Conservation (phyloP, 2,113 vertebrate species). For the Loxodonta africana region DNA sequence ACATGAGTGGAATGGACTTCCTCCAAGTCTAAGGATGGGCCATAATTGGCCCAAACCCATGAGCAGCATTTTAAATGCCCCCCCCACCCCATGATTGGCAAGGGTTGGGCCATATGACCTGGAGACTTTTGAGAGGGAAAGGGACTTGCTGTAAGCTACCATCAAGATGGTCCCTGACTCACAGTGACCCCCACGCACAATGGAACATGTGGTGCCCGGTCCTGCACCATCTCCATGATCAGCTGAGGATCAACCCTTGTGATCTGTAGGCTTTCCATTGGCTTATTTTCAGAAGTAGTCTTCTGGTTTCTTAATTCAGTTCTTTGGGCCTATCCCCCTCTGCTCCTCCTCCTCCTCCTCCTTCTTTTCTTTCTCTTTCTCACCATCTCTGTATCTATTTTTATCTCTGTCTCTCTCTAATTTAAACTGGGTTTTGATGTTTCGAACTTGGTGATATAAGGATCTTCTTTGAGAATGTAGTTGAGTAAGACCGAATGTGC, state of each 20-base stretch:
- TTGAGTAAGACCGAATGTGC: accelerated
- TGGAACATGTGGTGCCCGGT: too few relatives aligned
- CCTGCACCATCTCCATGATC: too few relatives aligned
- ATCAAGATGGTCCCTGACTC: not conserved
- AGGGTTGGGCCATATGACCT: not conserved
- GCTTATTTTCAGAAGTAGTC: not conserved
- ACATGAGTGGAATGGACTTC: accelerated
- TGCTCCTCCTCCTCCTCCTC: not conserved
- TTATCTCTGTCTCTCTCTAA: not conserved
- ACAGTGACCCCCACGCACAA: not conserved
- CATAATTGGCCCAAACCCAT: not conserved
- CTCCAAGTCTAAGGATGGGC: not conserved
- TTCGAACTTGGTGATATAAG: not conserved
- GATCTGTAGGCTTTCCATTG: not conserved
- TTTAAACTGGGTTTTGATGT: not conserved
- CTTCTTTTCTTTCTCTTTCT: not conserved
- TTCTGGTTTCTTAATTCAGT: not conserved
- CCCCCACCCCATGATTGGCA: accelerated
- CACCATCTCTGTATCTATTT: too few relatives aligned
- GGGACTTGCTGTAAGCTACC: not conserved
- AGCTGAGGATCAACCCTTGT: too few relatives aligned
- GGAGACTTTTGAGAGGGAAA: not conserved
- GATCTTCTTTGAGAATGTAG: not conserved
- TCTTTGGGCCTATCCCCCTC: not conserved
- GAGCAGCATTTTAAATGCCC: accelerated